Percentiles rank a stretch among this genome's conserved stretches.
Conservation (phyloP, 1,140 invertebrate species). For the Heliconius melpomene region DNA sequence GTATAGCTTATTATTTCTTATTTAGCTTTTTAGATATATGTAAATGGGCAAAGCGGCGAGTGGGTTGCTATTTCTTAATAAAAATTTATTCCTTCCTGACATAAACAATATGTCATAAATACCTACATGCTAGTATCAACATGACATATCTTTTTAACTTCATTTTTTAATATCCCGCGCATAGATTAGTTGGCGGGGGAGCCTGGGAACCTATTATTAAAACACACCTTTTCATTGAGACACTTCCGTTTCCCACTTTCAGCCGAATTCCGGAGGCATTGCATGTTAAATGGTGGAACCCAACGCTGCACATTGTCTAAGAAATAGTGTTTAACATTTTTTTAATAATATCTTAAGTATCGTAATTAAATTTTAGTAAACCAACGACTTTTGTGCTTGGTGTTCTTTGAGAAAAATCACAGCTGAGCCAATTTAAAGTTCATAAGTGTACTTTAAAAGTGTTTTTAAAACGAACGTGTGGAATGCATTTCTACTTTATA, state of each 20-base stretch:
- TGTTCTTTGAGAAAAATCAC: background rate
- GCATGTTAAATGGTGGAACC: background rate
- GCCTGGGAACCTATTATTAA: background rate
- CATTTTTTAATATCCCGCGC: too few relatives aligned
- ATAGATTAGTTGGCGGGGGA: too few relatives aligned
- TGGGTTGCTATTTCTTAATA: too few relatives aligned
- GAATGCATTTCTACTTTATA: background rate
- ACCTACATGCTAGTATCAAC: too few relatives aligned
- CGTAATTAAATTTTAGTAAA: background rate
- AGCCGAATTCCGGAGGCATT: background rate
- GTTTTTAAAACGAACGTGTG: background rate
- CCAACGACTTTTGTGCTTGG: background rate
- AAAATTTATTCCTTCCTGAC: too few relatives aligned
- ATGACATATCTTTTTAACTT: too few relatives aligned
- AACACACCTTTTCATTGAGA: background rate
- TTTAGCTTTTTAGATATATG: background rate
- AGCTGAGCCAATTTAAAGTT: constrained; percentile 1
- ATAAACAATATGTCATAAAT: too few relatives aligned
- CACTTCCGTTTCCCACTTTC: too few relatives aligned
- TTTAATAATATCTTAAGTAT: background rate
- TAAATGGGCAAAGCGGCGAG: too few relatives aligned
- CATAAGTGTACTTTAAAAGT: constrained; percentile 1
- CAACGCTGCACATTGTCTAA: too few relatives aligned
- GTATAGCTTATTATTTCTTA: background rate
- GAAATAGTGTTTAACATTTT: background rate